phyloP scores from a whole-genome alignment of 2,113 vertebrate species.

The Fulica atra region DNA sequence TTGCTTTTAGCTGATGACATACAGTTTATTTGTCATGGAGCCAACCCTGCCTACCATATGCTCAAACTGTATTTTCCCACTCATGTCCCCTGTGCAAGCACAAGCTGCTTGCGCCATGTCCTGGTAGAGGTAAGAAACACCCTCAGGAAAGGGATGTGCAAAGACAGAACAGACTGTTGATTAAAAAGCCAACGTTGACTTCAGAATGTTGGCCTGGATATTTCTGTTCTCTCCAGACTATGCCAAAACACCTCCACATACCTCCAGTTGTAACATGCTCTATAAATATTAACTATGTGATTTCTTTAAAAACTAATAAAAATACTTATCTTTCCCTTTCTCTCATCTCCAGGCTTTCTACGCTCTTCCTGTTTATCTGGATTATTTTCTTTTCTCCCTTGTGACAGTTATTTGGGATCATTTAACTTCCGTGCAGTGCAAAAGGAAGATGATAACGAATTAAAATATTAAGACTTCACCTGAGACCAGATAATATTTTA shows the following conservation, averaged over 20 bases:
- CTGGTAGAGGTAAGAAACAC: conserved; percentile 4
- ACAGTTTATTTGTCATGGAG: not conserved
- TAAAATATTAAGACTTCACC: not conserved
- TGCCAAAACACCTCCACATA: not conserved
- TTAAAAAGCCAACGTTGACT: not conserved
- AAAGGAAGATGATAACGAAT: not conserved
- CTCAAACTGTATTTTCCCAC: not conserved
- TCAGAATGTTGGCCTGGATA: not conserved
- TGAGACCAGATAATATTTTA: not conserved
- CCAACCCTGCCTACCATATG: not conserved
- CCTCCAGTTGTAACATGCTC: not conserved
- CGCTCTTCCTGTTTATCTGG: not conserved
- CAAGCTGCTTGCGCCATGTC: not conserved
- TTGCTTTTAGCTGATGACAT: not conserved
- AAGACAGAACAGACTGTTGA: not conserved
- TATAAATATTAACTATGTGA: not conserved
- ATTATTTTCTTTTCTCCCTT: not conserved
- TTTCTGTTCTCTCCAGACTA: not conserved
- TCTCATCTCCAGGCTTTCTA: not conserved
- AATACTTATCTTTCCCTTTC: not conserved
- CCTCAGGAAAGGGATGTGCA: not conserved
- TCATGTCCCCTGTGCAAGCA: not conserved
- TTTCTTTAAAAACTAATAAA: not conserved
- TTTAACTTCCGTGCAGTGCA: not conserved
- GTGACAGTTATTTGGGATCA: not conserved